Percentiles rank a stretch among this genome's conserved stretches.
Conservation (phyloP, 2,113 vertebrate genomes). For the Dasyornis broadbenti region DNA sequence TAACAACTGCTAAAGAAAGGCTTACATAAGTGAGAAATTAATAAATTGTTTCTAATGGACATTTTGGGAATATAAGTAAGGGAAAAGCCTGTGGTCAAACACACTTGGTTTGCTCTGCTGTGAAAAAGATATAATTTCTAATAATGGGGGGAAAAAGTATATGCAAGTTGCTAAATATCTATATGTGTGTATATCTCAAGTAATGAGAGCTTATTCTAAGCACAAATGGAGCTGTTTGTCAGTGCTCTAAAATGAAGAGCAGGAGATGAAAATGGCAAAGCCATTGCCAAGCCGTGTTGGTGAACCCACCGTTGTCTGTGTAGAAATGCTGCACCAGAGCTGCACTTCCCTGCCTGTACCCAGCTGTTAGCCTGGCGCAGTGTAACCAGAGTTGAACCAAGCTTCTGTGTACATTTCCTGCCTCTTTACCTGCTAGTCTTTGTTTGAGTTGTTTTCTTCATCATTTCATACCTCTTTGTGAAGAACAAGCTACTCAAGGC, state of each 20-base stretch:
- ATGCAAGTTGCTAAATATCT: background rate
- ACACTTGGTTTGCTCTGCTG: background rate
- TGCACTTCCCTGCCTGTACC: background rate
- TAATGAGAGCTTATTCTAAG: background rate
- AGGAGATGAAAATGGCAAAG: background rate
- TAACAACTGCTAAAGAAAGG: background rate
- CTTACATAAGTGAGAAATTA: background rate
- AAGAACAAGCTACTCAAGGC: slow-evolving; percentile 93
- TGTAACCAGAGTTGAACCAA: background rate
- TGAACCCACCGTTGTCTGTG: background rate
- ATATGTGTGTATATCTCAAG: background rate
- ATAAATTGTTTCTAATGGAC: background rate
- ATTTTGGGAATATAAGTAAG: background rate
- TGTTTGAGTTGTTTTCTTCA: slow-evolving; percentile 35
- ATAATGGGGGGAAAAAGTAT: background rate
- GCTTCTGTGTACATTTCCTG: background rate
- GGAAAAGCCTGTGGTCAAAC: background rate
- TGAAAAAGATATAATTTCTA: background rate
- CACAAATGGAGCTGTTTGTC: background rate
- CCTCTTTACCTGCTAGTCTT: slow-evolving; percentile 23
- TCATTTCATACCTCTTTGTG: slow-evolving; percentile 31
- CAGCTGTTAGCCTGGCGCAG: background rate
- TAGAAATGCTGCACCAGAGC: background rate
- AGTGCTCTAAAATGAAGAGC: background rate
- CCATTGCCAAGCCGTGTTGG: background rate